Evolutionary conservation across 2,888 invertebrate genomes (phyloP).

Genomic region (Podotricha telesiphe): DNA sequence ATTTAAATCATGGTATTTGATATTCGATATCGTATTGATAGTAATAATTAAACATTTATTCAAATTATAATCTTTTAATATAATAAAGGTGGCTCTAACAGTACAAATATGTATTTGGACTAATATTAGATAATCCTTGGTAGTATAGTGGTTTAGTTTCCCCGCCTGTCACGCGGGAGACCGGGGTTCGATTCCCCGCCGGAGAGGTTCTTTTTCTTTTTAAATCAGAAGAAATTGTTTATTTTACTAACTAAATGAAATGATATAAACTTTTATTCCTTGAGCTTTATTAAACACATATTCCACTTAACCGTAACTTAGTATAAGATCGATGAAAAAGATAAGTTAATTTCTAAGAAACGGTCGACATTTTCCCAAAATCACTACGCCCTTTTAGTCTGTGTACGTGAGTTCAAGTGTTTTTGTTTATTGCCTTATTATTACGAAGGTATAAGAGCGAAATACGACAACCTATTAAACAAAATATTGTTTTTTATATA

Average conservation of each 20-base stretch:
- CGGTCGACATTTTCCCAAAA: conserved; percentile 33
- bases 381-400: conserved; percentile 35
- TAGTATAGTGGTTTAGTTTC: conserved; percentile 85
- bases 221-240: too few species aligned
- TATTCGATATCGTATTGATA: too few species aligned
- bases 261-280: too few species aligned
- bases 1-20: too few species aligned
- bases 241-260: too few species aligned
- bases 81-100: too few species aligned
- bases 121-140: conserved; percentile 61
- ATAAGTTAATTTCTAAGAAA: conserved; percentile 7
- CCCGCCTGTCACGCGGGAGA: conserved; percentile 85
- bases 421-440: conserved; percentile 39
- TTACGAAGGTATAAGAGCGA: conserved; percentile 31
- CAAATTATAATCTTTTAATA: too few species aligned
- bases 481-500: background rate
- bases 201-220: conserved; percentile 49
- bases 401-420: conserved; percentile 32
- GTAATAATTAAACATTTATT: too few species aligned
- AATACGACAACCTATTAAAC: background rate
- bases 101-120: too few species aligned
- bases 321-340: background rate
- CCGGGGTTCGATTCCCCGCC: conserved; percentile 85
- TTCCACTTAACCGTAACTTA: too few species aligned
- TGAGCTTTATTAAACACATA: too few species aligned